Evolutionary conservation across 2,797 vertebrate species (phyloP).

Genomic region (Dipus sagitta): DNA sequence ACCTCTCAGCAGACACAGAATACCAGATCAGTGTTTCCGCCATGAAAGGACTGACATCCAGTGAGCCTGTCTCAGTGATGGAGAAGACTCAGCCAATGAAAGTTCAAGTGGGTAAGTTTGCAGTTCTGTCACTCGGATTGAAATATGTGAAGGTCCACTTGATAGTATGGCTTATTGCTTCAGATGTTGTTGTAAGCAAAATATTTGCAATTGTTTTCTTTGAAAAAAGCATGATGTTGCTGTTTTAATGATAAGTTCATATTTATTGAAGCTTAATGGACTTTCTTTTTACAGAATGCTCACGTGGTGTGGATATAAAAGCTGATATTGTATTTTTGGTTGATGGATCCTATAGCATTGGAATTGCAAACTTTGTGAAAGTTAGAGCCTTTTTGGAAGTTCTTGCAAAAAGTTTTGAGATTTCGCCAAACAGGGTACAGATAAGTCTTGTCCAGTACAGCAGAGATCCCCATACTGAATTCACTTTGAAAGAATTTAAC

Average conservation of each 20-base stretch:
- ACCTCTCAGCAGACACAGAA: slow-evolving; percentile 94
- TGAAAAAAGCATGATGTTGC: not conserved
- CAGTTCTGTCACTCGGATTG: not conserved
- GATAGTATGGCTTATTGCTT: not conserved
- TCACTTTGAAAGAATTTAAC: slow-evolving; percentile 94
- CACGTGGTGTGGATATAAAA: slow-evolving; percentile 95
- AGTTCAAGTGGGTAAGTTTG: slow-evolving; percentile 94
- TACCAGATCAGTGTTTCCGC: slow-evolving; percentile 95
- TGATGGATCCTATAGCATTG: slow-evolving; percentile 99
- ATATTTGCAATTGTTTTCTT: slow-evolving; percentile 24
- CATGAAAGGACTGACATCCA: slow-evolving; percentile 92
- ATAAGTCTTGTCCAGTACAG: slow-evolving; percentile 99
- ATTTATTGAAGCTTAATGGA: slow-evolving; percentile 5
- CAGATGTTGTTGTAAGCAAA: slow-evolving; percentile 33
- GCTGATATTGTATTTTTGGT: slow-evolving; percentile 98
- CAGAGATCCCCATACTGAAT: slow-evolving; percentile 96
- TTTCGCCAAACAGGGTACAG: slow-evolving; percentile 94
- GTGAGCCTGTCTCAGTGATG: slow-evolving; percentile 91
- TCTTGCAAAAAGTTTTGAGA: slow-evolving; percentile 96
- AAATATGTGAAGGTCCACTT: not conserved
- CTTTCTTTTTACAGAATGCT: slow-evolving; percentile 92
- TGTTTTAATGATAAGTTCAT: slow-evolving; percentile 3
- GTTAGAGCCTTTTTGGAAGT: slow-evolving; percentile 97
- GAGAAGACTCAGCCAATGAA: slow-evolving; percentile 94
- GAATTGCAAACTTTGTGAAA: slow-evolving; percentile 97